Percentiles rank a stretch among this genome's conserved stretches.
These are phyloP conservation scores for rat (Rattus norvegicus) DNA, from an alignment of 2,113 vertebrate genomes.

Conservation along the genomic window GRCr8 NC_086024.1:77676001-77676500, in stretches of 20 bases:
- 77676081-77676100: background rate
- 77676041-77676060: background rate
- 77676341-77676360: background rate
- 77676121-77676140: background rate
- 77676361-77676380: constrained; percentile 28
- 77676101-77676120: constrained; percentile 8
- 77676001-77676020: background rate
- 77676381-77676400: background rate
- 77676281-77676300: constrained; percentile 1
- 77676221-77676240: background rate
- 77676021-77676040: background rate
- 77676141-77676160: background rate
- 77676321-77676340: background rate
- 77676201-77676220: background rate
- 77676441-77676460: constrained; percentile 54
- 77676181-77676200: background rate
- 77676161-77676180: background rate
- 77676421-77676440: constrained; percentile 47
- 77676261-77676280: constrained; percentile 31
- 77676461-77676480: constrained; percentile 66
- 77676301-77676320: background rate
- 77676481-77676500: constrained; percentile 62
- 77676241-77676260: background rate
- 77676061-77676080: background rate
- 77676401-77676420: constrained; percentile 18